Evolutionary conservation across 2,113 vertebrate genomes (phyloP).

Genomic region (Centropus unirufus): DNA sequence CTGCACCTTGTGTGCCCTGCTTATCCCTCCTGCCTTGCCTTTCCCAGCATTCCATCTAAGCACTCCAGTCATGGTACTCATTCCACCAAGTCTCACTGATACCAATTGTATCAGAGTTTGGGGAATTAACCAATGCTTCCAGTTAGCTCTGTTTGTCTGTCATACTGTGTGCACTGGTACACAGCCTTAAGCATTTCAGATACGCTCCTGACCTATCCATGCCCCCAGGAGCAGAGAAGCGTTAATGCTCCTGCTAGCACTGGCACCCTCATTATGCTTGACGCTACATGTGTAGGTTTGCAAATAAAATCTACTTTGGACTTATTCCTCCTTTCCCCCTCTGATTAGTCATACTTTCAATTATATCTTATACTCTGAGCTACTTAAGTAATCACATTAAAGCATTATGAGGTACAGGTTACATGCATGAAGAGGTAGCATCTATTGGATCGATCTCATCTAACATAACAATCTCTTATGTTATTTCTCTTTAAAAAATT

Average conservation of each 20-base stretch:
- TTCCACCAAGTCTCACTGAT: not conserved
- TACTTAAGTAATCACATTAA: not conserved
- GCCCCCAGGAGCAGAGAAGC: not conserved
- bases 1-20: not conserved
- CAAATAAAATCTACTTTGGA: not conserved
- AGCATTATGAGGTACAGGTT: not conserved
- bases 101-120: not conserved
- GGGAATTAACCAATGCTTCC: not conserved
- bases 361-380: not conserved
- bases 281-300: not conserved
- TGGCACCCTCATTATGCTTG: not conserved
- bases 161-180: not conserved
- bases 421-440: not conserved
- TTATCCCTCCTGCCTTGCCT: not conserved
- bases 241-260: not conserved
- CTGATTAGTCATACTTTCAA: not conserved
- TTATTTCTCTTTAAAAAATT: not conserved
- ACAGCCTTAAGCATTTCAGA: not conserved
- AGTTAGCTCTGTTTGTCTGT: not conserved
- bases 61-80: not conserved
- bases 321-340: not conserved
- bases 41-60: not conserved
- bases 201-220: rapidly evolving
- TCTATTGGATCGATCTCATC: not conserved
- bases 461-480: not conserved